Base-by-base conservation (phyloP, 2,888 invertebrate species). In the Scrobipalpa atriplicella region DNA sequence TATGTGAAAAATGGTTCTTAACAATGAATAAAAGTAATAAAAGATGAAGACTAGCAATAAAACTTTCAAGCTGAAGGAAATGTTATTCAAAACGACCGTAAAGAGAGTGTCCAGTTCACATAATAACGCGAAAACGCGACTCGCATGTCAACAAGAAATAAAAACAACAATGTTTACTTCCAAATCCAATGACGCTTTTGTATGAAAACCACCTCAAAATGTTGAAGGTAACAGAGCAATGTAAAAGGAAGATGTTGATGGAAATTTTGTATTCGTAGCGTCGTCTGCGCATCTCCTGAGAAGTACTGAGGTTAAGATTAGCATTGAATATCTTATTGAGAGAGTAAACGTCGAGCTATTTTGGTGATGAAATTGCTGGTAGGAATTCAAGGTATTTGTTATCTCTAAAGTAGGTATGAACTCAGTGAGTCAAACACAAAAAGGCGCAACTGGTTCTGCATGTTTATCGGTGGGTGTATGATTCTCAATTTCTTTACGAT, bases 1-100 rank as follows among this genome's bases (percentile, higher is more conserved):
- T 29, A 29, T 29, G 29, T 29, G 29, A 29, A 29, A 29, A 29
- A 29, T 29, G 29, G 29, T 29, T 29, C 6, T 47, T 16, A 10
- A 47, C 47, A 16, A 47, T 47, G 16, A 47, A 43, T 43, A 3
- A 5, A 3, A 16, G 47, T 16, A n/a, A 47, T 47, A 47, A 47
- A 29, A 29, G 29, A 29, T 29, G 29, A 29, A 29, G 29, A 29
- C 29, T 29, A 2, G 47, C 8, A n/a, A 47, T 47, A 47, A 47
- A 47, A 47, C 3, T 16, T 6, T 39, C 16, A 16, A 47, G n/a
- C 7, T 47, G 54, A 56, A 13, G 58, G 58, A 58, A 58, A 58
- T 58, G 29, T 58, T 58, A 58, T 58, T 58, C 58, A 58, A 58
- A 58, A 38, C 16, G 58, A n/a, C 38, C 38, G 58, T 58, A 58